Evolutionary conservation across 2,797 vertebrate genomes (phyloP), one percentile per base, ranked within the genome.

Genomic region (Sarcoramphus papa): DNA sequence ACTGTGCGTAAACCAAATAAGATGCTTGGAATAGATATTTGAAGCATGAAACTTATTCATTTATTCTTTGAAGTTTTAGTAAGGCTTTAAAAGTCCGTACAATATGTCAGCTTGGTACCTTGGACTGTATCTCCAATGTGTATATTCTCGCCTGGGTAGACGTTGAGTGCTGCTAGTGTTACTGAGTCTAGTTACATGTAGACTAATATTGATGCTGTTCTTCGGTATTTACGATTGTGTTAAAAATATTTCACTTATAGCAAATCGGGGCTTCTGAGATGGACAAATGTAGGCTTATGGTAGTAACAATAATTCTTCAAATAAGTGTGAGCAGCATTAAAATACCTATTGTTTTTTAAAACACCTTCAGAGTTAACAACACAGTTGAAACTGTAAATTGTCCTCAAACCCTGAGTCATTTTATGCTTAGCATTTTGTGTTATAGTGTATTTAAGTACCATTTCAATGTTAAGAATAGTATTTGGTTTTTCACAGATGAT

Each of bases 371-470:
- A 31, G 77, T 92, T 96, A 96, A 94, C 85, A 92, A 79, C 28
- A 81, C 35, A 60, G 33, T 30, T 45, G 80, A 96, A 96, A 88
- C 82, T 97, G 92, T 97, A 91, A 97, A 53, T 94, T 90, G 75
- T 59, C 90, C 93, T 97, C 97, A 90, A 94, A 76, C 37, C 24
- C 33, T 20, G 45, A 59, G 37, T 84, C 33, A 54, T 70, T 54
- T 90, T 81, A 35, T 90, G 28, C 48, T 6, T 95, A 95, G 74
- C 43, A 21, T 77, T 90, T 41, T 16, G 27, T 63, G 17, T 56
- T 60, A n/a, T 14, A 53, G 33, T 64, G 8, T 69, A 30, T 73
- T 84, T 37, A 54, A 47, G 40, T 47, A 23, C 23, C 14, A 23
- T 87, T 51, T 77, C 47, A 60, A 6, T 7, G 4, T 80, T 25